phyloP scores from a whole-genome alignment of 2,888 invertebrate genomes.

The Colostygia pectinataria region DNA sequence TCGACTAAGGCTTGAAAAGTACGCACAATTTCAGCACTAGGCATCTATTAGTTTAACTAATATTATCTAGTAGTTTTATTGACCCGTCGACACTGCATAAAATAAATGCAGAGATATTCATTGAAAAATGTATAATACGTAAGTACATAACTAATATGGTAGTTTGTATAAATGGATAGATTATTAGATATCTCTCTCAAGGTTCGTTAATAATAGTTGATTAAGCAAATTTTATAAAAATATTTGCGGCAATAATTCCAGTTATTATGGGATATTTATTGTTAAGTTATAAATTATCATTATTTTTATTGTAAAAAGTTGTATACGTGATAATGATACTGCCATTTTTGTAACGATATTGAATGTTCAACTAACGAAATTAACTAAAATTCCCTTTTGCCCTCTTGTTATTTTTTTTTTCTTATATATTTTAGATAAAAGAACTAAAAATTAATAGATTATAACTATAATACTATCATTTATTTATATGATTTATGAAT shows the following conservation, averaged over 20 bases:
- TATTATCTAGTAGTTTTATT: constrained; percentile 1
- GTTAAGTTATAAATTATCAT: constrained; percentile 46
- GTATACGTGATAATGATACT: constrained; percentile 76
- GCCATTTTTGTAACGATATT: constrained; percentile 71
- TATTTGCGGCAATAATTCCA: constrained; percentile 67
- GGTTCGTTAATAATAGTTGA: constrained; percentile 28
- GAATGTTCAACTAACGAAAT: constrained; percentile 51
- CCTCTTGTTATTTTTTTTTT: constrained; percentile 11
- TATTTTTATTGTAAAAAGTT: constrained; percentile 52
- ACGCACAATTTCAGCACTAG: constrained; percentile 23
- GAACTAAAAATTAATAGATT: neutral
- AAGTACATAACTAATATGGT: neutral
- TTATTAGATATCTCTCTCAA: constrained; percentile 28
- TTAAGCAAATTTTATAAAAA: constrained; percentile 21
- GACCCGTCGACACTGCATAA: constrained; percentile 30
- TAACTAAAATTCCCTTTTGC: constrained; percentile 28
- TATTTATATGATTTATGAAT: neutral
- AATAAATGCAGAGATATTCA: constrained; percentile 7
- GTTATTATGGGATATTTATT: constrained; percentile 37
- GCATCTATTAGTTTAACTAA: constrained; percentile 1
- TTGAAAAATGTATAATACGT: neutral
- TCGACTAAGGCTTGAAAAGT: constrained; percentile 13
- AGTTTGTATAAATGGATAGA: constrained; percentile 1
- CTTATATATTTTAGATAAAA: constrained; percentile 4
- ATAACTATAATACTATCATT: no score